Evolutionary conservation across 2,797 vertebrate genomes (phyloP), one percentile per base, ranked within the genome.

Genomic region (Melanotaenia parkinsoni): DNA sequence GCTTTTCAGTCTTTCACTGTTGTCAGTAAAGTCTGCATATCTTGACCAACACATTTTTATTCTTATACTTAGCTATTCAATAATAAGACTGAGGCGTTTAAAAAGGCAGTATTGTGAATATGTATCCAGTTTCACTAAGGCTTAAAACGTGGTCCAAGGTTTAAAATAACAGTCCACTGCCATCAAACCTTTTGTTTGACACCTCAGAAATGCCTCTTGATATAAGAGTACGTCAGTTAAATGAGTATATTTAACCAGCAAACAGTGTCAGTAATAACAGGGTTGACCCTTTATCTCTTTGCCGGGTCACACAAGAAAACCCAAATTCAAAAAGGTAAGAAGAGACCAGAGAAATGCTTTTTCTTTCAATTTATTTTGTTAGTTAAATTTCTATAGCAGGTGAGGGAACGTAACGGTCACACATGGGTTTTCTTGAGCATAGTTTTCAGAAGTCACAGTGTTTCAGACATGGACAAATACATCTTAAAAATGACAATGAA

Each of bases 381-480:
- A 96, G 95, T 95, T 94, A 80, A 93, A 90, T 93, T 95, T 93
- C 94, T 95, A 95, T 94, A 93, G 92, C 93, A 92, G 93, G 93
- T 94, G 94, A 94, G 92, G 93, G 93, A 94, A 91, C 93, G 93
- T 90, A 89, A 92, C 85, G 86, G 93, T 94, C 93, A 95, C 94
- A 93, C 86, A 50, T 91, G 82, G 81, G 81, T 88, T 93, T 91
- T 92, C 89, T 92, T 92, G 92, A 94, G 93, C 92, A 94, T 93
- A 89, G 90, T 92, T 94, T 94, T 94, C 87, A 92, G 92, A 94
- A 94, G 94, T 95, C 95, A 95, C 95, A 96, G 95, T 95, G 95
- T 95, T 95, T 95, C 86, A 94, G 93, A 95, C 94, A 86, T 92
- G 84, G 84, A 93, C 91, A 90, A 85, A 76, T 87, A 92, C 86